Percentiles rank a stretch among this genome's conserved stretches.
These are phyloP conservation scores for Xyrauchen texanus DNA, from an alignment of 2,113 vertebrate species.

Conservation along the genomic window DNA sequence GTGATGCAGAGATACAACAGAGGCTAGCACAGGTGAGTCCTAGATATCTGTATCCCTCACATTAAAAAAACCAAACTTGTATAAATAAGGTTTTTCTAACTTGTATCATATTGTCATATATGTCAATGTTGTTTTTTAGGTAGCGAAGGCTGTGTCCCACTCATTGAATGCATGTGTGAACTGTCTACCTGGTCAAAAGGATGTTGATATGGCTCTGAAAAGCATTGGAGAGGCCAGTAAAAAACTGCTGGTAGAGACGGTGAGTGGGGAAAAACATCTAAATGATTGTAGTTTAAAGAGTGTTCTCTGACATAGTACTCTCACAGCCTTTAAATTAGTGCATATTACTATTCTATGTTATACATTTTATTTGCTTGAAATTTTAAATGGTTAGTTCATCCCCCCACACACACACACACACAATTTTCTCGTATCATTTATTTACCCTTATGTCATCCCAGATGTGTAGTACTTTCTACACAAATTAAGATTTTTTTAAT, in stretches of 20 bases:
- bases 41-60: background rate
- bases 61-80: no score
- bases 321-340: no score
- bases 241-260: constrained; percentile 91
- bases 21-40: constrained; percentile 90
- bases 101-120: background rate
- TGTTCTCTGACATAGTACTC: no score
- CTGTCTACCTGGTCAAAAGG: constrained; percentile 96
- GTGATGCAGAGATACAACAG: constrained; percentile 94
- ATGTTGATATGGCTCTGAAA: constrained; percentile 95
- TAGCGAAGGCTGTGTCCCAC: constrained; percentile 95
- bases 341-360: no score
- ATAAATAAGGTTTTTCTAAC: background rate
- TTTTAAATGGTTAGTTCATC: no score
- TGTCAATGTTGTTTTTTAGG: constrained; percentile 70
- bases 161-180: constrained; percentile 97
- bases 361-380: no score
- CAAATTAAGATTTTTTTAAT: no score
- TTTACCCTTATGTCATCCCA: no score
- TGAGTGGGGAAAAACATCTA: constrained; percentile 64
- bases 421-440: no score
- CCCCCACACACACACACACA: no score
- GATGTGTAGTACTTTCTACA: no score
- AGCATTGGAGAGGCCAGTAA: constrained; percentile 97
- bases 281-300: no score